These are phyloP conservation scores for Bombus impatiens DNA, from an alignment of 1,140 invertebrate genomes.

Conservation along the genomic window DNA sequence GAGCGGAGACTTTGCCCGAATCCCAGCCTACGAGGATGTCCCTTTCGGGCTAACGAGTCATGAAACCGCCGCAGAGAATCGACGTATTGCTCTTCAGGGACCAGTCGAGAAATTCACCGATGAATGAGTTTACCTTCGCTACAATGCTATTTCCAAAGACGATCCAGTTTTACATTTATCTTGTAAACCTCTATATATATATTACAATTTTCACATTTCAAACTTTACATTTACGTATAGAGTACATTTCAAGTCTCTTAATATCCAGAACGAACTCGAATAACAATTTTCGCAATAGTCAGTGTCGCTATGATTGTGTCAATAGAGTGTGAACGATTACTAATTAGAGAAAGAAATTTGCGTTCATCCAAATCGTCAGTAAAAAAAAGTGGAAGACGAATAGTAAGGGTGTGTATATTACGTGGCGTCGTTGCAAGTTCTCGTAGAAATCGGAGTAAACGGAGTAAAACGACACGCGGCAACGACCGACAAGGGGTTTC, in stretches of 20 bases:
- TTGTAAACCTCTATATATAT: no score
- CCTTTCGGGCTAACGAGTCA: conserved; percentile 70
- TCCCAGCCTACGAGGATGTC: conserved; percentile 59
- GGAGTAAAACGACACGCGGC: conserved; percentile 68
- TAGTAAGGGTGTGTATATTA: conserved; percentile 45
- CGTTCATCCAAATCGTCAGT: conserved; percentile 11
- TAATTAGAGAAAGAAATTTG: no score
- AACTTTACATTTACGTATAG: no score
- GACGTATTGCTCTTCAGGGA: conserved; percentile 63
- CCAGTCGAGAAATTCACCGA: conserved; percentile 10
- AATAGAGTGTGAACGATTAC: no score
- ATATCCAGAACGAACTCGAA: no score
- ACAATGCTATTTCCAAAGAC: not conserved
- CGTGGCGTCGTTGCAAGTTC: conserved; percentile 17
- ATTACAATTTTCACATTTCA: no score
- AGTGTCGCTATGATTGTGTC: no score
- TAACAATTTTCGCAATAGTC: no score
- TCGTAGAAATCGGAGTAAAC: conserved; percentile 70
- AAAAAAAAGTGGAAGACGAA: not conserved
- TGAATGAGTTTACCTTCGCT: not conserved
- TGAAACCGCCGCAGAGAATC: conserved; percentile 67
- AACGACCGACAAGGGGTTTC: conserved; percentile 64
- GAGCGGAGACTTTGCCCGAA: conserved; percentile 64
- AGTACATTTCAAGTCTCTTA: no score
- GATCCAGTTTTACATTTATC: not conserved